Base-by-base conservation (phyloP, 2,888 invertebrate species). In the Rotaria magnacalcarata region DNA sequence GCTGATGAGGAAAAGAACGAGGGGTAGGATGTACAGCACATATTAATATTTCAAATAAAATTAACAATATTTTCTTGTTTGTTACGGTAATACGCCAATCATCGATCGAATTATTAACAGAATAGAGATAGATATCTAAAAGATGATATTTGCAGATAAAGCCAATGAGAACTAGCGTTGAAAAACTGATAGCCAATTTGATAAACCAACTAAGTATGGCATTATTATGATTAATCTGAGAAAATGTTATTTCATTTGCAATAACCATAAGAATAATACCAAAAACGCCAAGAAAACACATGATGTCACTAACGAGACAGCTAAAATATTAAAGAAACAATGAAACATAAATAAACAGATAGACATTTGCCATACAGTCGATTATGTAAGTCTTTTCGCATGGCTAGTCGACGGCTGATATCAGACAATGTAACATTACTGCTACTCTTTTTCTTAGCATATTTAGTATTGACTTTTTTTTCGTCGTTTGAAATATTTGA, bases 21-120 rank as follows among this genome's bases (percentile, higher is more conserved):
- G 52, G 90, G 16, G 90, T 88, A 4, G 91, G 91, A 88, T 91
- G 91, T 84, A 90, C 88, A 75, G 89, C 88, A 86, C 90, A 90
- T 11, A 90, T 87, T 19, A 90, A 58, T 50, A 90, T 88, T 93
- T 99, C 98, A 90, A 96, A 93, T 87, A 94, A 93, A 91, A 97
- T 96, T 85, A 89, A 88, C 5, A 88, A 75, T 24, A 90, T 87
- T 19, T 90, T 87, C 24, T 88, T 87, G 1, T 87, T 84, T 60
- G 89, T 89, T 88, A 91, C 87, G 2, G 90, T 90, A 58, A 91
- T 89, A n/a, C 89, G 87, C 89, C 90, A 89, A 87, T 90, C 90
- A 75, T 90, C 90, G 84, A 90, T 89, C n/a, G 89, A 89, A 86
- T 90, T 91, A 88, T 90, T 90, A 41, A 90, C 89, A 87, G 90